phyloP scores from a whole-genome alignment of 2,888 invertebrate species.

The Leptopilina myrica region DNA sequence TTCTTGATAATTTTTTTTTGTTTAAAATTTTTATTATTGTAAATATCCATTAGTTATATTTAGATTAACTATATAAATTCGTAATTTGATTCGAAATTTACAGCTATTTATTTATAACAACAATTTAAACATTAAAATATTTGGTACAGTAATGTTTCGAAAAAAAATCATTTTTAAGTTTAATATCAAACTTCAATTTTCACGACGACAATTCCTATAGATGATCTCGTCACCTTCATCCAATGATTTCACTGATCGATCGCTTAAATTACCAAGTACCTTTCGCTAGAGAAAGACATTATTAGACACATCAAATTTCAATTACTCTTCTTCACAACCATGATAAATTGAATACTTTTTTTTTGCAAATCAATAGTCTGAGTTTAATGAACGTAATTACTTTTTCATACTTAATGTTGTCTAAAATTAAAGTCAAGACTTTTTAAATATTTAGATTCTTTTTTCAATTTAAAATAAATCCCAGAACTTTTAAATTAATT shows the following conservation, averaged over 20 bases:
- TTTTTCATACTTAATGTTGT: neutral
- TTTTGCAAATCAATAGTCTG: neutral
- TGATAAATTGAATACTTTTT: slow-evolving; percentile 47
- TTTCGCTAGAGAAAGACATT: slow-evolving; percentile 62
- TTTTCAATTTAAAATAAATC: neutral
- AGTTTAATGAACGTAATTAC: neutral
- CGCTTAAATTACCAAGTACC: slow-evolving; percentile 56
- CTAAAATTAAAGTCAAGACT: neutral
- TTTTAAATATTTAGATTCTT: neutral
- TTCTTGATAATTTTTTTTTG: neutral
- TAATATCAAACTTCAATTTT: slow-evolving; percentile 15
- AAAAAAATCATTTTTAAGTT: no score
- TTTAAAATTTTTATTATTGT: neutral
- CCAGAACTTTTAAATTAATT: neutral
- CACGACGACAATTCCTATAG: slow-evolving; percentile 49
- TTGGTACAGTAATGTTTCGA: neutral
- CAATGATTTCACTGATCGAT: slow-evolving; percentile 55
- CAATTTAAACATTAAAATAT: no score
- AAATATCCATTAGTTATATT: neutral
- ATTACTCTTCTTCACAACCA: slow-evolving; percentile 56
- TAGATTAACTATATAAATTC: no score
- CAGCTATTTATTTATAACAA: no score
- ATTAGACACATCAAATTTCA: slow-evolving; percentile 57
- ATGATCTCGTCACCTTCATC: slow-evolving; percentile 55
- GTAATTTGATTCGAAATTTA: neutral